Evolutionary conservation across 1,140 invertebrate genomes (phyloP).

Genomic region (Drosophila tropicalis): DNA sequence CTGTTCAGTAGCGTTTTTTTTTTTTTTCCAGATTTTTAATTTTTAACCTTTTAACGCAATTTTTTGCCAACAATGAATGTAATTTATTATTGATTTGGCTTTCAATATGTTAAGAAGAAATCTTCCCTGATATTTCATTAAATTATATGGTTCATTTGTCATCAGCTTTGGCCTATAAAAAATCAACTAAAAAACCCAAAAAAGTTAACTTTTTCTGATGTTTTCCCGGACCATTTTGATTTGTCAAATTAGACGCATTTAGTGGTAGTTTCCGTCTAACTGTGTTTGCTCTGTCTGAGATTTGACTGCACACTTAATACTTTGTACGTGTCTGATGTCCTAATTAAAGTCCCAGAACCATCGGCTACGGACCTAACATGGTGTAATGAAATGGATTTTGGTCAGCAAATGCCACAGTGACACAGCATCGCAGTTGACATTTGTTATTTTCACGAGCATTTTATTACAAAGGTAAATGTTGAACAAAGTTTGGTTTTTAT

Average conservation of each 20-base stretch:
- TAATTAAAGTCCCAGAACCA: conserved; percentile 53
- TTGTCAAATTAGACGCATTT: conserved; percentile 48
- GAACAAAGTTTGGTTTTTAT: not conserved
- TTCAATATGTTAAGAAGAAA: not conserved
- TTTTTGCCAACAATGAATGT: not conserved
- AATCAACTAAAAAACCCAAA: conserved; percentile 18
- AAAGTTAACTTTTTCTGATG: conserved; percentile 6
- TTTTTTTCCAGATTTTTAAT: not conserved
- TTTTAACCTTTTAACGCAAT: not conserved
- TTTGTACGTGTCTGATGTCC: conserved; percentile 54
- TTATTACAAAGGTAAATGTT: conserved; percentile 17
- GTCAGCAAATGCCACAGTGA: conserved; percentile 20
- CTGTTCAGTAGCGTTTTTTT: not conserved
- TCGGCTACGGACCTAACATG: not conserved
- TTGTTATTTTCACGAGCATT: conserved; percentile 34
- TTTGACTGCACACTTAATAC: conserved; percentile 44
- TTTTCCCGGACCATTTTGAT: conserved; percentile 18
- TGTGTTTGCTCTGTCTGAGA: conserved; percentile 9
- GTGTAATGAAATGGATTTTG: conserved; percentile 62
- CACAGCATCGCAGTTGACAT: conserved; percentile 4
- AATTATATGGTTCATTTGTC: conserved; percentile 5
- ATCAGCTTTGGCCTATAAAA: not conserved
- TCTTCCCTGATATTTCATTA: not conserved
- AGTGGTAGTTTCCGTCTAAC: conserved; percentile 12
- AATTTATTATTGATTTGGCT: not conserved